Percentiles rank a stretch among this genome's conserved stretches.
phyloP scores from a whole-genome alignment of 2,797 vertebrate genomes.

The Eremophila alpestris region DNA sequence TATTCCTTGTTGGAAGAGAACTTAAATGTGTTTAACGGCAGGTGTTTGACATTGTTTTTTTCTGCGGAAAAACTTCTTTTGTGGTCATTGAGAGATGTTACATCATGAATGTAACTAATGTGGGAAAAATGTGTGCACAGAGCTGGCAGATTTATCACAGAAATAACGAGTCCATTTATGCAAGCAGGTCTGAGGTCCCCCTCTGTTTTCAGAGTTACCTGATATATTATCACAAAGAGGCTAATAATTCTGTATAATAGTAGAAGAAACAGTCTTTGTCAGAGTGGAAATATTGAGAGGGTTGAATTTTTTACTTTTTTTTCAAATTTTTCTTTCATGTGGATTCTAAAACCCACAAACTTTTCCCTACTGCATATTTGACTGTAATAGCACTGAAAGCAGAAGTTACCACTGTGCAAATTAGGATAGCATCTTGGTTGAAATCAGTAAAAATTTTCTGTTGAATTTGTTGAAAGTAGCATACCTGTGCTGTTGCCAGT shows the following conservation, averaged over 20 bases:
- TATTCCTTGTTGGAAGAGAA: not conserved
- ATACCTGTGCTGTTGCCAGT: not conserved
- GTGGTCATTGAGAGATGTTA: not conserved
- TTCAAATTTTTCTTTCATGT: not conserved
- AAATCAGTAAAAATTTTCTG: not conserved
- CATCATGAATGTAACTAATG: not conserved
- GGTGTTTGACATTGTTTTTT: not conserved
- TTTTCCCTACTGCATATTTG: not conserved
- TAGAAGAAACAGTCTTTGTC: not conserved
- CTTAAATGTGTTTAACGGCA: not conserved
- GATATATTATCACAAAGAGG: not conserved
- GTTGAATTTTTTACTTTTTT: not conserved
- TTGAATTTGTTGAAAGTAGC: not conserved
- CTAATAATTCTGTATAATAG: not conserved
- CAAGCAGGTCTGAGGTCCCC: not conserved
- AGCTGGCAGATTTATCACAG: not conserved
- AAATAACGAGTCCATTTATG: not conserved
- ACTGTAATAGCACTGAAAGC: not conserved
- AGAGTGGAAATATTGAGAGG: not conserved
- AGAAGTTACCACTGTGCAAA: not conserved
- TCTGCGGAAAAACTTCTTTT: not conserved
- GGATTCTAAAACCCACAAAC: not conserved
- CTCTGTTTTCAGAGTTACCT: not conserved
- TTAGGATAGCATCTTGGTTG: not conserved
- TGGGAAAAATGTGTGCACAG: not conserved